These are phyloP conservation scores for Malthinus flaveolus DNA, from an alignment of 2,888 invertebrate genomes.

Conservation along the genomic window DNA sequence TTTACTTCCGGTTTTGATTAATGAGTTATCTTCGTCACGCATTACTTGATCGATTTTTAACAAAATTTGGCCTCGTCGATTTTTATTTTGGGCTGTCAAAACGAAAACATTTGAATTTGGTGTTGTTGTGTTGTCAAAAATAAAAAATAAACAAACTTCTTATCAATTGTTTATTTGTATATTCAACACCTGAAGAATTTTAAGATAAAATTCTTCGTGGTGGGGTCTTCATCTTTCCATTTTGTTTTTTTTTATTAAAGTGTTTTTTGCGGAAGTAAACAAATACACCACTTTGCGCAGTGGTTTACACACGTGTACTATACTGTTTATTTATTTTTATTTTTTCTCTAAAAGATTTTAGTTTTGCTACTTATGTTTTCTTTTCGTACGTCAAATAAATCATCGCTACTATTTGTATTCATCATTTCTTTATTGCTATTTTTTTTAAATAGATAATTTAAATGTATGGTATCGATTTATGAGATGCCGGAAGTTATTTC, in stretches of 20 bases:
- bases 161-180: not conserved
- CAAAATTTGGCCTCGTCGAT: not conserved
- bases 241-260: not conserved
- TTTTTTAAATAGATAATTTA: not conserved
- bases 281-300: not conserved
- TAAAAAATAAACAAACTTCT: not conserved
- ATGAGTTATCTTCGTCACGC: not conserved
- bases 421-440: no score
- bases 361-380: not conserved
- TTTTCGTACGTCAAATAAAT: no score
- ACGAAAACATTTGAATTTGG: slow-evolving; percentile 1
- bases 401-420: no score
- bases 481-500: slow-evolving; percentile 5
- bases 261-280: slow-evolving; percentile 4
- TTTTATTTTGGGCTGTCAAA: slow-evolving; percentile 1
- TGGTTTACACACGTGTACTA: not conserved
- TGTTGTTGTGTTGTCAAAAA: not conserved
- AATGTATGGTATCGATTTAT: slow-evolving; percentile 1
- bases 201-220: no score
- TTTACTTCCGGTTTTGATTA: slow-evolving; percentile 9
- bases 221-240: not conserved
- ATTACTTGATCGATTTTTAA: not conserved
- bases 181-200: no score
- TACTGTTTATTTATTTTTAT: not conserved
- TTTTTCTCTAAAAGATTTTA: not conserved